phyloP scores from a whole-genome alignment of 2,797 vertebrate genomes.

The Philypnodon macrostomus region DNA sequence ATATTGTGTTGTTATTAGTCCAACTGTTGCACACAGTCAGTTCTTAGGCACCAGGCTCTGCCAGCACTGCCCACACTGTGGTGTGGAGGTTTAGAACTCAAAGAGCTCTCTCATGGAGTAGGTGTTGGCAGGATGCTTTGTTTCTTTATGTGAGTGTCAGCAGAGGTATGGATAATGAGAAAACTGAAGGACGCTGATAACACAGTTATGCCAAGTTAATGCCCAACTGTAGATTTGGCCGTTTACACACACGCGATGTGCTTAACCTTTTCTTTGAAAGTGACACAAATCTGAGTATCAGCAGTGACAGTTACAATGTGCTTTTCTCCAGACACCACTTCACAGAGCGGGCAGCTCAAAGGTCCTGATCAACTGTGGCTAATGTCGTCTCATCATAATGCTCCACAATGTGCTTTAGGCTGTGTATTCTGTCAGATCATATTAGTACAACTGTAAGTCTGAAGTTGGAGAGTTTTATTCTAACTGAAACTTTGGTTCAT shows the following conservation, averaged over 20 bases:
- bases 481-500: constrained; percentile 45
- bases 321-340: constrained; percentile 56
- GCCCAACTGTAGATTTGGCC: constrained; percentile 52
- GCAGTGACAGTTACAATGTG: constrained; percentile 73
- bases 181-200: constrained; percentile 62
- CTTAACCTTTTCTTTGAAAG: constrained; percentile 76
- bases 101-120: constrained; percentile 75
- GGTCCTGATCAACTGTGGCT: constrained; percentile 67
- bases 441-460: constrained; percentile 57
- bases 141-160: constrained; percentile 74
- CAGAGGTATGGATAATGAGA: constrained; percentile 71
- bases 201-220: constrained; percentile 64
- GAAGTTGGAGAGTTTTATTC: constrained; percentile 48
- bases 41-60: constrained; percentile 68
- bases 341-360: constrained; percentile 58
- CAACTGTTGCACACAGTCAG: constrained; percentile 77
- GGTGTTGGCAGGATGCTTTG: constrained; percentile 76
- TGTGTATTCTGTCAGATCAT: constrained; percentile 41
- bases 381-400: constrained; percentile 53
- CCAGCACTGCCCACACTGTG: constrained; percentile 77
- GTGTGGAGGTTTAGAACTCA: constrained; percentile 77
- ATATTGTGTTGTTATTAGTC: constrained; percentile 68
- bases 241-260: constrained; percentile 63
- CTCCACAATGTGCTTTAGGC: constrained; percentile 58
- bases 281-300: constrained; percentile 58